Conservation (phyloP, 2,113 vertebrate species). For the Trogon melanurus region DNA sequence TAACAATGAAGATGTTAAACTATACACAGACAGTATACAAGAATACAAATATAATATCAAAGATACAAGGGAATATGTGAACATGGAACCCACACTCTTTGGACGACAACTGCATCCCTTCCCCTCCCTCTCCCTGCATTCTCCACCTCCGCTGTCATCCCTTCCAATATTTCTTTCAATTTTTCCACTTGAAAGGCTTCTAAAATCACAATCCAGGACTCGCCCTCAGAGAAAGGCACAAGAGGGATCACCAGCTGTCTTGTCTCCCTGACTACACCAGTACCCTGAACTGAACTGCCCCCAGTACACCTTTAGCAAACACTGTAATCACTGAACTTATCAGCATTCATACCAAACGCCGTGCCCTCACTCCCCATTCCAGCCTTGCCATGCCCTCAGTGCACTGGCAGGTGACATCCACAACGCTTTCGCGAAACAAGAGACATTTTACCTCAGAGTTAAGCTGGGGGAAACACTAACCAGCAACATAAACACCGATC, state of each 20-base stretch:
- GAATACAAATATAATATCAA: too few relatives aligned
- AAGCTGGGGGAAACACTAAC: not conserved
- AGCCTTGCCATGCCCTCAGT: not conserved
- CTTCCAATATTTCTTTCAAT: not conserved
- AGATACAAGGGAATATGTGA: too few relatives aligned
- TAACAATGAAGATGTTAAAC: too few relatives aligned
- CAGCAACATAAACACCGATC: accelerated
- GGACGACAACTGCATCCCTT: not conserved
- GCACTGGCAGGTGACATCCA: not conserved
- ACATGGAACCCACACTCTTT: too few relatives aligned
- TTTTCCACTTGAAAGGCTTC: not conserved
- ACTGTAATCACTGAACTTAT: not conserved
- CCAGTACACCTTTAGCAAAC: not conserved
- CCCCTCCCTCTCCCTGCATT: not conserved
- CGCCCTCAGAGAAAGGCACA: not conserved
- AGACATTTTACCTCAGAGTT: not conserved
- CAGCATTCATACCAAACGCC: not conserved
- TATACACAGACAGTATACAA: too few relatives aligned
- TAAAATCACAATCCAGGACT: conserved; percentile 17
- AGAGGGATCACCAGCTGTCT: conserved; percentile 2
- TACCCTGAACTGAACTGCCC: not conserved
- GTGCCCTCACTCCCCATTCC: not conserved
- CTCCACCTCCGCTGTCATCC: not conserved
- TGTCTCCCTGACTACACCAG: not conserved
- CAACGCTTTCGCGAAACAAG: not conserved